These are phyloP conservation scores for Jaculus jaculus DNA, from an alignment of 2,113 vertebrate genomes.

Conservation along the genomic window DNA sequence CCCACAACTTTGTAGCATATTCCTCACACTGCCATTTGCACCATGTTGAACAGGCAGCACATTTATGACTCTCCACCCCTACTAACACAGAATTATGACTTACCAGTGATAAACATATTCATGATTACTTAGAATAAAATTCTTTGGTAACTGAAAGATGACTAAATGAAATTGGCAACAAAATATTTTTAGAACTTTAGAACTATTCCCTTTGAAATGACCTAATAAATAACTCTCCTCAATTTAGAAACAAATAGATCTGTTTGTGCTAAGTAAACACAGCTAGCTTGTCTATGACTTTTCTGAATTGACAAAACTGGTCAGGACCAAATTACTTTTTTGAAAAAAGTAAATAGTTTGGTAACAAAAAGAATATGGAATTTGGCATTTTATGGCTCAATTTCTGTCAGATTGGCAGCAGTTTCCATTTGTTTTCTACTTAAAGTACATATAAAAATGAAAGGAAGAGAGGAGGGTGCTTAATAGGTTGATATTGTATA, in stretches of 20 bases:
- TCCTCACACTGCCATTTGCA: neutral
- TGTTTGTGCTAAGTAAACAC: neutral
- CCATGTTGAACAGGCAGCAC: neutral
- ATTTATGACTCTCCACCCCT: no score
- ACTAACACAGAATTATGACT: neutral
- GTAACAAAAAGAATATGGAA: neutral
- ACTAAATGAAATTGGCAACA: neutral
- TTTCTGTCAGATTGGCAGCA: neutral
- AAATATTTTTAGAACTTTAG: neutral
- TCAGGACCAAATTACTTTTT: neutral
- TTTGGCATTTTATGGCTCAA: neutral
- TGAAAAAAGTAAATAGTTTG: neutral
- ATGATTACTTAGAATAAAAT: neutral
- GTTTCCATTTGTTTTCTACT: neutral
- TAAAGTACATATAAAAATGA: neutral
- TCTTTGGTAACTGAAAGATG: neutral
- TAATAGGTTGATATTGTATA: no score
- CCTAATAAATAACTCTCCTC: neutral
- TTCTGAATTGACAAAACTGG: conserved; percentile 27
- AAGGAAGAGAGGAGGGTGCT: no score
- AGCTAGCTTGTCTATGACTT: neutral
- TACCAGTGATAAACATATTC: neutral
- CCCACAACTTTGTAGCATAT: fast-evolving
- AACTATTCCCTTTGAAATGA: neutral
- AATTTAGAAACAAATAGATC: neutral